Conservation (phyloP, 2,888 invertebrate genomes). For the Troides helena region DNA sequence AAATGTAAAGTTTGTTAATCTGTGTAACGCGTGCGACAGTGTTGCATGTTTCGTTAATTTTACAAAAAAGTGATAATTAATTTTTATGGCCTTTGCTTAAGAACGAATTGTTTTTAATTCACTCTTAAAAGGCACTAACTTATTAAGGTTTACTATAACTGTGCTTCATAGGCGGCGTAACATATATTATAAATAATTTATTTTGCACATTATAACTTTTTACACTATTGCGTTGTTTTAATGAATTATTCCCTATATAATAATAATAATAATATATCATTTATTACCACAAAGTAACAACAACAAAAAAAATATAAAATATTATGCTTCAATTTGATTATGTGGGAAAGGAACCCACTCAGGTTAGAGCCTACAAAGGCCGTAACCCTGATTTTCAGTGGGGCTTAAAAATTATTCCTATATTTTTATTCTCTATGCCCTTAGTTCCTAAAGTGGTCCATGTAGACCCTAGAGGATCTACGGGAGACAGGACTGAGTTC, state of each 20-base stretch:
- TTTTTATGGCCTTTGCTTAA: slow-evolving; percentile 36
- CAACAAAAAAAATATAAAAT: no score
- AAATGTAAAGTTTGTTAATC: slow-evolving; percentile 51
- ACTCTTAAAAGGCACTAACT: slow-evolving; percentile 46
- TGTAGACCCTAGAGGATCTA: no score
- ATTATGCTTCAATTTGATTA: no score
- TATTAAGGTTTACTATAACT: slow-evolving; percentile 42
- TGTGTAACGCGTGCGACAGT: slow-evolving; percentile 32
- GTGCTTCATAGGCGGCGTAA: slow-evolving; percentile 46
- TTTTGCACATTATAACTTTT: slow-evolving; percentile 64
- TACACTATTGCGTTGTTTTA: slow-evolving; percentile 43
- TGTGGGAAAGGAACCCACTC: no score
- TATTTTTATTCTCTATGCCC: no score
- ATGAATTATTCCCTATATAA: background rate
- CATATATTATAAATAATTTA: slow-evolving; percentile 45
- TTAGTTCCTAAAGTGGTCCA: no score
- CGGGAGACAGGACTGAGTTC: no score
- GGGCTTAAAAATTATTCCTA: no score
- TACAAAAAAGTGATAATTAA: slow-evolving; percentile 53
- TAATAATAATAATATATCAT: no score
- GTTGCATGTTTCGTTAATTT: slow-evolving; percentile 63
- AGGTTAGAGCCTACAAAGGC: no score
- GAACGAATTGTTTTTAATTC: slow-evolving; percentile 37
- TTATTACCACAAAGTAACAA: no score
- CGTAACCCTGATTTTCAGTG: no score